Base-by-base conservation (phyloP, 2,797 vertebrate genomes). In the Hyperoplus lanceolatus region DNA sequence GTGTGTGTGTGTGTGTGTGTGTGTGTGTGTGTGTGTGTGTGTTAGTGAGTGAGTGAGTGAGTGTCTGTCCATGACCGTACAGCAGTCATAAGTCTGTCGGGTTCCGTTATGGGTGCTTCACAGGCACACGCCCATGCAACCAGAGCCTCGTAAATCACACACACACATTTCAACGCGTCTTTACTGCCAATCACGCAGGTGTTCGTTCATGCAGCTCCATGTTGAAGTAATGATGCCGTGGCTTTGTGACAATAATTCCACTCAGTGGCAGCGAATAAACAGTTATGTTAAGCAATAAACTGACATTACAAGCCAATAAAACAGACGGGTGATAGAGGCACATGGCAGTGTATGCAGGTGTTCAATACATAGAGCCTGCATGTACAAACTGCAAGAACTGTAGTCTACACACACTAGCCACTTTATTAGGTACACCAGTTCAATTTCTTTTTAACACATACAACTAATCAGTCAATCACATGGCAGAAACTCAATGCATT, bases 231-330 rank as follows among this genome's bases (percentile, higher is more conserved):
- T 55, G 58, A 65, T 56, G 51, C 18, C 6, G 2, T 21, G 62
- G 64, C 70, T 61, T 70, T 75, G 39, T 81, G 82, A 78, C 61
- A 68, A 54, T 69, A 80, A 70, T 81, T 83, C 67, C n/a, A 81
- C 65, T 48, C 84, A 90, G 90, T 73, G 68, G 51, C 66, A 36
- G 74, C 61, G 38, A 70, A 85, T 86, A 83, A 90, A 85, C 78
- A 76, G 43, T 3, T 57, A 70, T 73, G 74, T 79, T 41, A 50
- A 63, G 79, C 66, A 57, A 80, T 73, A 81, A 90, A 89, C 69
- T 63, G 57, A 68, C 67, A 79, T 84, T 80, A 75, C 53, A 73
- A 70, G 66, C 45, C 54, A 61, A 50, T 78, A 70, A 84, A 88
- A 82, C 57, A 75, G 55, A 75, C 62, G 75, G 63, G 61, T 16